Percentiles rank a stretch among this genome's conserved stretches.
Conservation (phyloP, 1,140 invertebrate species). For the Dinothrombium tinctorium region DNA sequence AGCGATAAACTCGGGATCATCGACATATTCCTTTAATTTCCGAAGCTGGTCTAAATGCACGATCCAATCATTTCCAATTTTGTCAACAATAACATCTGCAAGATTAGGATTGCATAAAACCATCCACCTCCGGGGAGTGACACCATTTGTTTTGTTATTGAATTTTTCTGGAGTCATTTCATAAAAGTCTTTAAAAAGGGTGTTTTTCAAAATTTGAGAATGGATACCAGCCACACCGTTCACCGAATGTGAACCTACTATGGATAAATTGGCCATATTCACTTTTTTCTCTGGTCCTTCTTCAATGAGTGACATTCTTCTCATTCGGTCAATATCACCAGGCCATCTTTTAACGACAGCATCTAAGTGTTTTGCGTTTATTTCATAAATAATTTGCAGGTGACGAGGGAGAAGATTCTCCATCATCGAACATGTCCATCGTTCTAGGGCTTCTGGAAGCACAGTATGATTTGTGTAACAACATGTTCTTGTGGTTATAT, state of each 20-base stretch:
- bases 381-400: conserved; percentile 91
- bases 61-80: conserved; percentile 92
- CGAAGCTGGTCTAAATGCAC: conserved; percentile 67
- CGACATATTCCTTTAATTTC: conserved; percentile 56
- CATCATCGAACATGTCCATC: conserved; percentile 77
- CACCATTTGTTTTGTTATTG: conserved; percentile 88
- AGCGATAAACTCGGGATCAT: conserved; percentile 65
- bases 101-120: conserved; percentile 31
- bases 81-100: conserved; percentile 63
- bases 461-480: conserved; percentile 99
- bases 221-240: conserved; percentile 95
- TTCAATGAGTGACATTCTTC: conserved; percentile 81
- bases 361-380: conserved; percentile 65
- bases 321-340: conserved; percentile 57
- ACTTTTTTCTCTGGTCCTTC: conserved; percentile 85
- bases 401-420: conserved; percentile 77
- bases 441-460: conserved; percentile 85
- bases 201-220: conserved; percentile 77
- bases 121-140: conserved; percentile 30
- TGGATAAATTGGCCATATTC: conserved; percentile 91
- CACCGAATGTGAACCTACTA: conserved; percentile 87
- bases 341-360: conserved; percentile 49
- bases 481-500: conserved; percentile 60
- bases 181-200: conserved; percentile 79
- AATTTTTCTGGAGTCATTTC: conserved; percentile 87